Evolutionary conservation across 2,797 vertebrate genomes (phyloP).

Genomic region (Sebastes matsubarae): DNA sequence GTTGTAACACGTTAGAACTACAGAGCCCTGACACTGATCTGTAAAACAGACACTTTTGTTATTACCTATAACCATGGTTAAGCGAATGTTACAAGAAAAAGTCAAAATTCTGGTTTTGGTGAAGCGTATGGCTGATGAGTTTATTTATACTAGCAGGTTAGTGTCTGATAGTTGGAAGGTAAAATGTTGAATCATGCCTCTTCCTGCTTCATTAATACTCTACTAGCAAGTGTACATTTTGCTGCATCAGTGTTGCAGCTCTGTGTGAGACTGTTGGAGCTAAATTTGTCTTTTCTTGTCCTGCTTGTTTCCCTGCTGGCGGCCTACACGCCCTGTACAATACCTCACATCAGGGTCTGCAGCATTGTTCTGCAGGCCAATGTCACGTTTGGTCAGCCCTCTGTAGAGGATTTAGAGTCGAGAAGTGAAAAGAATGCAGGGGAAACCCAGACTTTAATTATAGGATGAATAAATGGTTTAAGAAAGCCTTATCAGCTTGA

Average conservation of each 20-base stretch:
- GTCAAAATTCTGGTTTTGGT: neutral
- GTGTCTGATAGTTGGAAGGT: neutral
- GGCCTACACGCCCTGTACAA: neutral
- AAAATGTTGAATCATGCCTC: neutral
- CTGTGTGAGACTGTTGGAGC: neutral
- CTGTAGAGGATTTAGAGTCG: neutral
- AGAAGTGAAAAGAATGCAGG: conserved; percentile 25
- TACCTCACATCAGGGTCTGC: conserved; percentile 4
- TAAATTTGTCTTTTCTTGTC: conserved; percentile 31
- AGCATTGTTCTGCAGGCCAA: neutral
- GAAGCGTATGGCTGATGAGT: neutral
- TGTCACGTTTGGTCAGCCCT: neutral
- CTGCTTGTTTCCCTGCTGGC: conserved; percentile 1
- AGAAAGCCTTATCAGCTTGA: neutral
- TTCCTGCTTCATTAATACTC: neutral
- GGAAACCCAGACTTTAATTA: conserved; percentile 9
- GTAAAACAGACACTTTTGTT: neutral
- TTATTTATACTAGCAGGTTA: neutral
- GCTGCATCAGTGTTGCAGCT: conserved; percentile 29
- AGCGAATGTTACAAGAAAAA: neutral
- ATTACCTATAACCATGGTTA: neutral
- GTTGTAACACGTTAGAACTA: neutral
- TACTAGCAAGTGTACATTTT: neutral
- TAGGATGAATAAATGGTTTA: neutral
- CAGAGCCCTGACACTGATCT: neutral